Base-by-base conservation (phyloP, 1,140 invertebrate genomes). In the Hylaeus anthracinus region DNA sequence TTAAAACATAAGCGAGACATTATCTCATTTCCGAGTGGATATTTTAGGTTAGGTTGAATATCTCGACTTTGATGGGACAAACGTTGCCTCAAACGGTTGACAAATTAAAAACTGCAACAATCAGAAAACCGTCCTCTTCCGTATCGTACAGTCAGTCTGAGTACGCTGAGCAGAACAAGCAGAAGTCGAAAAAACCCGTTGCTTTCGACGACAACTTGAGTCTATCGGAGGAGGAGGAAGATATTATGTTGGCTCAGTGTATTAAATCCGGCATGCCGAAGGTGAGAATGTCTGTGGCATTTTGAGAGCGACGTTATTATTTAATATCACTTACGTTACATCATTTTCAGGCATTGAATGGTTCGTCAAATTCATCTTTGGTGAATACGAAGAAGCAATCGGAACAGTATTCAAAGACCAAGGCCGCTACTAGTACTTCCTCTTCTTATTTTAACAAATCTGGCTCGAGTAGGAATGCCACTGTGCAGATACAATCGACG, bases 201-300 rank as follows among this genome's bases (percentile, higher is more conserved):
- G 10, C 78, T 8, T 90, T 79, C 0, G 90, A 90, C 65, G 89
- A 90, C 15, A 88, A 85, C 64, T 74, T 86, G 2, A 91, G 88
- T 73, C 81, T 91, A 1, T 91, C 91, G 0, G 90, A 92, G 56
- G 91, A 91, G 14, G 91, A 92, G n/a, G 89, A 90, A 51, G 90
- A 92, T n/a, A 86, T 89, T 9, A 92, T 92, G 77, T 71, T 92
- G 12, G 91, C 88, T 0, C 90, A 92, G 60, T 92, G 91, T 51
- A 93, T 92, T 41, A 87, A 88, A 39, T 91, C 91, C 5, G 92
- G 90, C 0, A 92, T 93, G 86, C 90, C 91, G 26, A 92, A 92
- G 72, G 88, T 87, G 60, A 73, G 55, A 3, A 39, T 43, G 26
- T 48, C 5, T 26, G 26, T 26, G 26, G 26, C 26, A 26, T 26